Conservation (phyloP, 2,113 vertebrate genomes). For the Amblyornis subalaris region DNA sequence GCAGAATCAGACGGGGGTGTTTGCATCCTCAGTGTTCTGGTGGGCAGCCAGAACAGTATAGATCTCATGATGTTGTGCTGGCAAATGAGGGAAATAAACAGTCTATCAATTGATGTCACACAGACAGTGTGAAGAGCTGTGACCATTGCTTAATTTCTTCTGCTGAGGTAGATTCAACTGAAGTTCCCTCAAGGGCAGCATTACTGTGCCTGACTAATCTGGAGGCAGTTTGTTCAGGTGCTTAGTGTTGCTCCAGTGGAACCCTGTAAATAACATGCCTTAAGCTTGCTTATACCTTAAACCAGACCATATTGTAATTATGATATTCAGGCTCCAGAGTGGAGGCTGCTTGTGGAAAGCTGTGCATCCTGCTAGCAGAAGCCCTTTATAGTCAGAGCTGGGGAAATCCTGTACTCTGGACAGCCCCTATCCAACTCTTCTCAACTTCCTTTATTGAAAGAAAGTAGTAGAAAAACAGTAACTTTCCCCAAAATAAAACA, state of each 20-base stretch:
- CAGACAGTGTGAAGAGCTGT: not conserved
- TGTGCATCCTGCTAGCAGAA: not conserved
- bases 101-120: not conserved
- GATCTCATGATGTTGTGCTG: not conserved
- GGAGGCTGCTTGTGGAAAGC: not conserved
- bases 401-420: not conserved
- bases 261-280: not conserved
- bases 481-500: not conserved
- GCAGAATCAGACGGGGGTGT: rapidly evolving
- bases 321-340: not conserved
- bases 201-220: not conserved
- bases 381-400: not conserved
- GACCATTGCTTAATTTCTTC: not conserved
- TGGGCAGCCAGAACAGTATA: not conserved
- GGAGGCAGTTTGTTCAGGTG: not conserved
- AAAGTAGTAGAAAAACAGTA: not conserved
- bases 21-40: not conserved
- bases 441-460: not conserved
- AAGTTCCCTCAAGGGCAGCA: not conserved
- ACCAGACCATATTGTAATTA: not conserved
- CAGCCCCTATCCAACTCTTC: not conserved
- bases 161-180: not conserved
- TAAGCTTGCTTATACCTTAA: not conserved
- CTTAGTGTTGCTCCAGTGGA: not conserved
- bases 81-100: rapidly evolving